These are phyloP conservation scores for Chionis minor DNA, from an alignment of 2,113 vertebrate genomes.

Conservation along the genomic window DNA sequence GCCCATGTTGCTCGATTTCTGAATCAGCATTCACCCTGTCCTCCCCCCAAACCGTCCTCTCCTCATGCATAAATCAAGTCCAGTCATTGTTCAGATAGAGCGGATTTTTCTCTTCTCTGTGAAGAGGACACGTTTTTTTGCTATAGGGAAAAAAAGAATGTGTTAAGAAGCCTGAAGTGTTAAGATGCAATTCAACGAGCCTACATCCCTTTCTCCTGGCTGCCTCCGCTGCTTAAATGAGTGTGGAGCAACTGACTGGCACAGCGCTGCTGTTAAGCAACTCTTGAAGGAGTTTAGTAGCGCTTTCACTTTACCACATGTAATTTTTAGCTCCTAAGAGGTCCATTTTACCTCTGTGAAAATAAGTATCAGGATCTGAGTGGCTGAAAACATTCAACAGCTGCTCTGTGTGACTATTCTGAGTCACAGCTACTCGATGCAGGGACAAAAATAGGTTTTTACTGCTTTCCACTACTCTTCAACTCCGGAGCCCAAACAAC, in stretches of 20 bases:
- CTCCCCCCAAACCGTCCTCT: constrained; percentile 46
- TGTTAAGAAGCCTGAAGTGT: constrained; percentile 21
- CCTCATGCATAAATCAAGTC: constrained; percentile 54
- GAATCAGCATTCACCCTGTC: constrained; percentile 40
- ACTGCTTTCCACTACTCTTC: not conserved
- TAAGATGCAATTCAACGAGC: not conserved
- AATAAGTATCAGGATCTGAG: not conserved
- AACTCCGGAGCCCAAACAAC: not conserved
- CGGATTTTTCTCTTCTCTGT: constrained; percentile 93
- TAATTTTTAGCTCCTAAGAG: constrained; percentile 6
- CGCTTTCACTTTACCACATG: not conserved
- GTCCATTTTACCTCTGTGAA: constrained; percentile 16
- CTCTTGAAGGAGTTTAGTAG: not conserved
- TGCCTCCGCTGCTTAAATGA: not conserved
- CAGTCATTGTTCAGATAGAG: constrained; percentile 80
- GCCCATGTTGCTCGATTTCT: constrained; percentile 53
- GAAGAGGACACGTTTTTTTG: constrained; percentile 92
- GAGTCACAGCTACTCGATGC: not conserved
- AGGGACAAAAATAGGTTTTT: constrained; percentile 5
- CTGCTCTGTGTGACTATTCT: constrained; percentile 22
- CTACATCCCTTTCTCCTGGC: not conserved
- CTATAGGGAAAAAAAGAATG: constrained; percentile 70
- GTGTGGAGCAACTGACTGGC: not conserved
- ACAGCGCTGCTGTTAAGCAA: not conserved
- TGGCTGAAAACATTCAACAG: constrained; percentile 20